Evolutionary conservation across 2,797 vertebrate genomes (phyloP), one percentile per base, ranked within the genome.

Genomic region (Prunella strophiata): DNA sequence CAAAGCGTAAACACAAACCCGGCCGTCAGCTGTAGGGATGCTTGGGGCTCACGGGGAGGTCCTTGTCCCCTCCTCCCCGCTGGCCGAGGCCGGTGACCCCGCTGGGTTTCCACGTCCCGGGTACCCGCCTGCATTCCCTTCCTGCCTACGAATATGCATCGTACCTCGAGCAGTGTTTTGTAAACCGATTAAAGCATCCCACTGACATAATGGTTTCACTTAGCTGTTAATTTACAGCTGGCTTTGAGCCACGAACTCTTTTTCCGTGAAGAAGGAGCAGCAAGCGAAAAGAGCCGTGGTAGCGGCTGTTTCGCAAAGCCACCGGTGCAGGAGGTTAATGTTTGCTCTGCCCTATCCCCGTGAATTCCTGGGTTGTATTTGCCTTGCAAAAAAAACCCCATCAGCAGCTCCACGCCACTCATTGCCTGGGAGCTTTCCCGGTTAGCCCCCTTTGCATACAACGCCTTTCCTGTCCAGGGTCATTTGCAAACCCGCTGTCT

Each of bases 201-300:
- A 51, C 75, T 54, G 91, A 17, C 88, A 59, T 38, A 82, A 73
- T 87, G 72, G 85, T 89, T 85, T 89, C 87, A 55, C 81, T 76
- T 74, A 81, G 94, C 81, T 82, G 81, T 70, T 91, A 76, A 89
- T 95, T 93, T 89, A 66, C 78, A 57, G 59, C 78, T 96, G 94
- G 78, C 85, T 88, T 71, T 17, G 52, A 89, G 89, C 92, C 95
- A 91, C 32, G 48, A 48, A 34, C 45, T 81, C 25, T 48, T 88
- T 85, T 51, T 88, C 67, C 87, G 42, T 70, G n/a, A 76, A 63
- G 85, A 91, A 76, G 36, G 51, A 78, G 55, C 62, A 40, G 58
- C 80, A 29, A 68, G 66, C 7, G 30, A 57, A 29, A 57, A 55
- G 61, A 67, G 58, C 26, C 30, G 13, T 34, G 32, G 20, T 13